Base-by-base conservation (phyloP, 2,888 invertebrate species). In the Stenodera caucasica region DNA sequence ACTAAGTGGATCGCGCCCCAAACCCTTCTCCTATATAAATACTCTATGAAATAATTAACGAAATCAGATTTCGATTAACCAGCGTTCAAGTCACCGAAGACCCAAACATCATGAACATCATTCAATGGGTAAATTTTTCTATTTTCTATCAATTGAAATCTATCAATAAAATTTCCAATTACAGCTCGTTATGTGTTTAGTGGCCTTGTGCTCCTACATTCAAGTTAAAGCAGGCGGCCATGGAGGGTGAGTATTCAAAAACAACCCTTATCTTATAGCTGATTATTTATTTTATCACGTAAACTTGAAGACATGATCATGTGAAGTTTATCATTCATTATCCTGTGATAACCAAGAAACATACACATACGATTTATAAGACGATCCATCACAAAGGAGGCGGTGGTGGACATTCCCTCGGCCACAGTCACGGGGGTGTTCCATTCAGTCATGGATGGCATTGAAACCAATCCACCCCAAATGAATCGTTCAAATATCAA, bases 281-380 rank as follows among this genome's bases (percentile, higher is more conserved):
- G n/a, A n/a, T n/a, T n/a, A n/a, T n/a, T n/a, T 32, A 15, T 52
- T 52, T 33, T 18, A 45, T 45, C 45, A 49, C 60, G 30, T 49
- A 7, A 40, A 35, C 18, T 52, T 58, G 1, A 32, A 65, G 72
- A 11, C 67, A 68, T 33, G 83, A 83, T 60, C 88, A 89, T 71
- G 87, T 90, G 6, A 84, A 87, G 7, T 87, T 89, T 64, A 87
- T 87, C 72, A 85, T 90, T 15, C 90, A 89, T 0, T 85, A 85
- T 72, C 84, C 85, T 68, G 84, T 88, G 64, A 89, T 89, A 79
- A 87, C 86, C 69, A 83, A 88, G 64, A 88, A 88, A 69, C 89
- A 90, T 74, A 88, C 87, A 0, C 89, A 89, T 75, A 89, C 88
- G 0, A 83, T 90, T n/a, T 88, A 85, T 80, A 89, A 88, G 76